Evolutionary conservation across 2,113 vertebrate species (phyloP), one percentile per base, ranked within the genome.

Genomic region (Sigmodon hispidus): DNA sequence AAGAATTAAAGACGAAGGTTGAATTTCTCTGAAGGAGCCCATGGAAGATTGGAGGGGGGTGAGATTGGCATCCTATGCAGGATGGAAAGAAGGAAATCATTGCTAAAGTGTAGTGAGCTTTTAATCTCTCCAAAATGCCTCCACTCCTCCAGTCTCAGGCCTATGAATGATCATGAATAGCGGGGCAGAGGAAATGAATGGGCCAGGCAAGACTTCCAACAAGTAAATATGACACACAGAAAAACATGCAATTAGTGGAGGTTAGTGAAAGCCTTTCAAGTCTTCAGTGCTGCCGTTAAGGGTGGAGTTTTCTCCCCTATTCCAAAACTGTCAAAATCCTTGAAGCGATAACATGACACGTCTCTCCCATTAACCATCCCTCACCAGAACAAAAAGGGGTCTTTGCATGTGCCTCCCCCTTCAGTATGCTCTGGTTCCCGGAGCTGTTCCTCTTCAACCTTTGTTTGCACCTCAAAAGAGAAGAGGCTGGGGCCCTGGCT

Each of bases 251-350:
- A 91, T 97, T 93, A 94, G 87, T 50, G 89, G 96, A 94, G 95
- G 96, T 94, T 95, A 88, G 94, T 87, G 84, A 77, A 90, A 55
- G 89, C 85, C 79, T 97, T 96, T 93, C 93, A 96, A 96, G 96
- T 96, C 57, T 48, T 17, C 4, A 61, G 55, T 79, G 91, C 91
- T 36, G 91, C 55, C 6, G 70, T 61, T 48, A 8, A 29, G 97
- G 94, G 91, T 63, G 90, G 93, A 40, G 91, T 97, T 95, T 95
- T 89, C 96, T 88, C 70, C n/a, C 0, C 94, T 79, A 65, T 85
- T 80, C 95, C 81, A 52, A 88, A 81, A 79, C 91, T 89, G 97
- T 98, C 97, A 95, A 45, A 95, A 81, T 96, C 95, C 95, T 96
- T 93, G 77, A 92, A 87, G 96, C 94, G 97, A 96, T 96, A 97